Conservation (phyloP, 1,140 invertebrate species). For the Ceratoteleas bidentatus region DNA sequence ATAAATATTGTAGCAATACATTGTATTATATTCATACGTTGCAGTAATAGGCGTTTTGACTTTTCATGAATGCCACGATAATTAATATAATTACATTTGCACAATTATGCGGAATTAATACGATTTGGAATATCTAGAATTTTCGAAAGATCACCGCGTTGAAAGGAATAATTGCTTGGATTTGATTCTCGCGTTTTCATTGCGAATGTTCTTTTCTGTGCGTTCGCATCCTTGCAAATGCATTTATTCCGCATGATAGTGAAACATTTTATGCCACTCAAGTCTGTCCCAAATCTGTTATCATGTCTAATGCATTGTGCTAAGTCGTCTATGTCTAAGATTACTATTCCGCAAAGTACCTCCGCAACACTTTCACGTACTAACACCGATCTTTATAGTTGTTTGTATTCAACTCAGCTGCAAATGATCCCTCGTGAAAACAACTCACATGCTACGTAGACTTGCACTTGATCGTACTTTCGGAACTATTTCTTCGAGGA, state of each 20-base stretch:
- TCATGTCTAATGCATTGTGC: slow-evolving; percentile 48
- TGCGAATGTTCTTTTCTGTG: background rate
- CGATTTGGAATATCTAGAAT: background rate
- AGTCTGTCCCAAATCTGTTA: slow-evolving; percentile 60
- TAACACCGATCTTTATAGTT: slow-evolving; percentile 43
- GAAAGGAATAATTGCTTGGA: background rate
- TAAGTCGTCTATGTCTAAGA: slow-evolving; percentile 49
- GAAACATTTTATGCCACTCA: slow-evolving; percentile 53
- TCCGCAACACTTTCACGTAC: slow-evolving; percentile 58
- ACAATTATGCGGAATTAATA: slow-evolving; percentile 4
- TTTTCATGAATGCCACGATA: slow-evolving; percentile 13
- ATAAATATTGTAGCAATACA: slow-evolving; percentile 10
- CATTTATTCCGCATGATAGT: slow-evolving; percentile 31
- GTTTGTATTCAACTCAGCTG: slow-evolving; percentile 54
- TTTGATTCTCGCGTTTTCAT: too few relatives aligned
- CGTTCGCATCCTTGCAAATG: slow-evolving; percentile 12
- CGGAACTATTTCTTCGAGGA: slow-evolving; percentile 37
- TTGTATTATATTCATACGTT: slow-evolving; percentile 8
- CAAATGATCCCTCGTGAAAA: slow-evolving; percentile 54
- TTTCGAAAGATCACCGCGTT: slow-evolving; percentile 14
- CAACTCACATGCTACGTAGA: slow-evolving; percentile 40
- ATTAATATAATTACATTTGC: slow-evolving; percentile 28
- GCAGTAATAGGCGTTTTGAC: slow-evolving; percentile 7
- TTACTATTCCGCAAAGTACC: slow-evolving; percentile 52
- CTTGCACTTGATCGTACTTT: slow-evolving; percentile 45